A percentile compares a stretch with the other conserved stretches of the same genome.
Conservation (phyloP, 2,113 vertebrate species). For the Scomber scombrus region DNA sequence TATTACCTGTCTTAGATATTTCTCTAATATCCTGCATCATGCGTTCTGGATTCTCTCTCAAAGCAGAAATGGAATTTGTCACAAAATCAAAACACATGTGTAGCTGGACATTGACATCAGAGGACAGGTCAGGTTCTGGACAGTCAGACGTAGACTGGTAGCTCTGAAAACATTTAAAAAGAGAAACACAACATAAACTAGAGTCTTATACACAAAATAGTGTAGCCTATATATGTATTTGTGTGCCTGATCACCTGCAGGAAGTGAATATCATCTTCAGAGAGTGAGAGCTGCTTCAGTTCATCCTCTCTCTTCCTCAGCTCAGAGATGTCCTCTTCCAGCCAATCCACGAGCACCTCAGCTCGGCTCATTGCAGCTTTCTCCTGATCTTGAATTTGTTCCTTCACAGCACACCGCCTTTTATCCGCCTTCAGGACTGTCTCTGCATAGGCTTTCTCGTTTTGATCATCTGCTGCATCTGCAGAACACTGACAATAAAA, state of each 20-base stretch:
- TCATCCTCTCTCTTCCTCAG: constrained; percentile 61
- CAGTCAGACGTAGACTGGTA: constrained; percentile 14
- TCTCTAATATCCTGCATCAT: constrained; percentile 17
- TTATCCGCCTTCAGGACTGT: constrained; percentile 45
- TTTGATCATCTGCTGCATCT: constrained; percentile 36
- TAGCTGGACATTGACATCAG: constrained; percentile 8
- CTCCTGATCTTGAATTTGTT: constrained; percentile 41
- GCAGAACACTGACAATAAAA: constrained; percentile 12
- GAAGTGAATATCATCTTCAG: constrained; percentile 70
- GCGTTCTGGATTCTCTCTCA: constrained; percentile 44
- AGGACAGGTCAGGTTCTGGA: background rate
- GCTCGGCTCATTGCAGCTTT: background rate
- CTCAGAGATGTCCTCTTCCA: constrained; percentile 59
- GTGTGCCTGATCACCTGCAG: constrained; percentile 59
- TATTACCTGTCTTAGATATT: constrained; percentile 39
- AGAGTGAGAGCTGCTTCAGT: constrained; percentile 59
- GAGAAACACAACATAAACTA: background rate
- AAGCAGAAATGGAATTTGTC: constrained; percentile 29
- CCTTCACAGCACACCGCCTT: constrained; percentile 12
- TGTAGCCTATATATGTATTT: background rate
- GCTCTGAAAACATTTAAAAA: constrained; percentile 22
- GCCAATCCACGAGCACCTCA: background rate
- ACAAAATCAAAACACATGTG: constrained; percentile 42
- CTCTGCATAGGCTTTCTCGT: constrained; percentile 43
- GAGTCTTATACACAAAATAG: background rate